A percentile compares a stretch with the other conserved stretches of the same genome.
These are phyloP conservation scores for Tragelaphus imberbis DNA, from an alignment of 2,113 vertebrate species.

Conservation along the genomic window DNA sequence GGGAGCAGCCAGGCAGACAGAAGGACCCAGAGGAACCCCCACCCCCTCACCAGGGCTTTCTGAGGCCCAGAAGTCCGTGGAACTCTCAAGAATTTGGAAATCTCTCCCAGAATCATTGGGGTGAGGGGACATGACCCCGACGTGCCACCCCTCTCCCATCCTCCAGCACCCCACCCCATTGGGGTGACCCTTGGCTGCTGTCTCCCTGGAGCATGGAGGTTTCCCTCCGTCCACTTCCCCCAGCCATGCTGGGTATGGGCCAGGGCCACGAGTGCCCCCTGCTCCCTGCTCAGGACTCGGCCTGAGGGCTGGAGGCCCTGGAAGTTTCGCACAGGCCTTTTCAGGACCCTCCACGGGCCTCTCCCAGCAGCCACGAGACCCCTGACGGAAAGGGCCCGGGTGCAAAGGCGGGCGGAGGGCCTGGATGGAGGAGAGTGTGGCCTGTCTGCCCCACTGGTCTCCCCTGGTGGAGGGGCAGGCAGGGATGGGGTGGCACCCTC, in stretches of 20 bases:
- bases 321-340: accelerated
- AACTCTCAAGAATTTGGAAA: no score
- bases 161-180: background rate
- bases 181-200: no score
- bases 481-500: background rate
- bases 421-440: accelerated
- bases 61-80: accelerated
- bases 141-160: accelerated
- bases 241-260: background rate
- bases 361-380: accelerated
- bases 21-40: no score
- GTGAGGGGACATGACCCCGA: accelerated
- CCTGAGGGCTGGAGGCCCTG: background rate
- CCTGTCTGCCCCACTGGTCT: accelerated
- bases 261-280: accelerated
- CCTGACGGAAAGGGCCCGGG: no score
- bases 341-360: accelerated
- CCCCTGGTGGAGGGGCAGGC: no score
- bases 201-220: background rate
- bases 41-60: background rate
- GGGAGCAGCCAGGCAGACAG: background rate
- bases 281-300: background rate
- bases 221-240: background rate
- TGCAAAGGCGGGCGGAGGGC: no score
- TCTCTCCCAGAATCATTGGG: background rate